These are phyloP conservation scores for Laterallus jamaicensis DNA, from an alignment of 2,113 vertebrate species.

Conservation along the genomic window DNA sequence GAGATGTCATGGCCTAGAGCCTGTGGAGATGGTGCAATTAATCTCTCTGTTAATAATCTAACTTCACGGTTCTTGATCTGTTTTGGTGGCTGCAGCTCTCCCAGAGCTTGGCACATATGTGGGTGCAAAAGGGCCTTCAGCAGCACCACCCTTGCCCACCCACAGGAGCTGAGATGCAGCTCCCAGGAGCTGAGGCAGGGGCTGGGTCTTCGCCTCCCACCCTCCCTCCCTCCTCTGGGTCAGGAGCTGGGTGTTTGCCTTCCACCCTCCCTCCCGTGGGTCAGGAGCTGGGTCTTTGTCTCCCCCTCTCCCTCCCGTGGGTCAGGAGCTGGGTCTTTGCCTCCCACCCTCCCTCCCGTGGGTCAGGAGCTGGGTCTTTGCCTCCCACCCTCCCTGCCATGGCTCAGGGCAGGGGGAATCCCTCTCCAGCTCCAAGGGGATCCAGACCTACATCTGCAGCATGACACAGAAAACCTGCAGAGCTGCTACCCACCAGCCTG, in stretches of 20 bases:
- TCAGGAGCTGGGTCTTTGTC: too few relatives aligned
- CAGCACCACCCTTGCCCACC: neutral
- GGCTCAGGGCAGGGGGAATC: neutral
- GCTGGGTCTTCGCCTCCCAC: neutral
- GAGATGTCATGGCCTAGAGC: too few relatives aligned
- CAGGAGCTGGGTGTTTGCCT: too few relatives aligned
- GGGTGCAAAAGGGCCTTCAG: too few relatives aligned
- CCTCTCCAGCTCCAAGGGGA: neutral
- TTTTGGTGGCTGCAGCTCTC: fast-evolving
- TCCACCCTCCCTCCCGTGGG: too few relatives aligned
- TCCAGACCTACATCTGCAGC: neutral
- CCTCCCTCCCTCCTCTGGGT: too few relatives aligned
- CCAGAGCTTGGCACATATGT: fast-evolving
- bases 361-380: too few relatives aligned
- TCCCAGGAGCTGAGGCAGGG: neutral
- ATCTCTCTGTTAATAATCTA: neutral
- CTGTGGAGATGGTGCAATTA: fast-evolving
- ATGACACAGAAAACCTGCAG: fast-evolving
- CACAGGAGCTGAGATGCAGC: fast-evolving
- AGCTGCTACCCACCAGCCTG: fast-evolving
- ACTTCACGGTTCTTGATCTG: fast-evolving
- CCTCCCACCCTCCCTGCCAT: too few relatives aligned
- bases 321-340: too few relatives aligned
- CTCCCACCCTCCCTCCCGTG: too few relatives aligned
- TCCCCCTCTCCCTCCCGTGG: too few relatives aligned